phyloP scores from a whole-genome alignment of 2,888 invertebrate species.

The Schrankia costaestrigalis region DNA sequence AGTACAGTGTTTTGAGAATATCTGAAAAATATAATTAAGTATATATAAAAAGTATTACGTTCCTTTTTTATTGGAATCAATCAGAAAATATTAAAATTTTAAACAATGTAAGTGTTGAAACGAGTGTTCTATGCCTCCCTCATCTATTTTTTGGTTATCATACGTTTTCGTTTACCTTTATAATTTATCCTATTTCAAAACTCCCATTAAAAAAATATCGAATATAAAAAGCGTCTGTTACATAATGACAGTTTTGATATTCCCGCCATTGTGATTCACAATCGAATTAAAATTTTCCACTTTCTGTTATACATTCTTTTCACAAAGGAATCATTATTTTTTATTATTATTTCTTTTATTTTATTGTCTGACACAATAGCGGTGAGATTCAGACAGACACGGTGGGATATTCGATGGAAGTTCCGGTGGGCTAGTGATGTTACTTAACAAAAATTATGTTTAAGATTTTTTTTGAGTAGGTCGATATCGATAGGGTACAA shows the following conservation, averaged over 20 bases:
- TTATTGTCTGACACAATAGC: slow-evolving; percentile 47
- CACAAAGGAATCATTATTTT: slow-evolving; percentile 53
- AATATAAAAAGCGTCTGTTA: slow-evolving; percentile 13
- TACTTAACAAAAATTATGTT: not conserved
- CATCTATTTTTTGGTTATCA: no score
- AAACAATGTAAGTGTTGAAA: no score
- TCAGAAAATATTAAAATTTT: no score
- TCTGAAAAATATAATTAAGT: no score
- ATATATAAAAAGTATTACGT: no score
- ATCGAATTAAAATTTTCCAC: slow-evolving; percentile 56
- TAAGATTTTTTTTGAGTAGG: not conserved
- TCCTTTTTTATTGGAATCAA: no score
- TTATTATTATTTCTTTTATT: slow-evolving; percentile 63
- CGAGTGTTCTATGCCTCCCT: no score
- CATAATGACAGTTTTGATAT: slow-evolving; percentile 39
- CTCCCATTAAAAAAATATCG: slow-evolving; percentile 5
- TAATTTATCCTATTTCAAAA: not conserved
- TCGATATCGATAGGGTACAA: no score
- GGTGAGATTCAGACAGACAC: slow-evolving; percentile 22
- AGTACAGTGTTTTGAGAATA: no score
- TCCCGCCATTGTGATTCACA: slow-evolving; percentile 45
- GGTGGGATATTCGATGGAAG: slow-evolving; percentile 20
- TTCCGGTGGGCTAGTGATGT: slow-evolving; percentile 26
- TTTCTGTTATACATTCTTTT: slow-evolving; percentile 22
- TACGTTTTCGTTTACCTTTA: no score